Percentiles rank a stretch among this genome's conserved stretches.
Conservation (phyloP, 2,797 vertebrate genomes). For the Perodicticus potto region DNA sequence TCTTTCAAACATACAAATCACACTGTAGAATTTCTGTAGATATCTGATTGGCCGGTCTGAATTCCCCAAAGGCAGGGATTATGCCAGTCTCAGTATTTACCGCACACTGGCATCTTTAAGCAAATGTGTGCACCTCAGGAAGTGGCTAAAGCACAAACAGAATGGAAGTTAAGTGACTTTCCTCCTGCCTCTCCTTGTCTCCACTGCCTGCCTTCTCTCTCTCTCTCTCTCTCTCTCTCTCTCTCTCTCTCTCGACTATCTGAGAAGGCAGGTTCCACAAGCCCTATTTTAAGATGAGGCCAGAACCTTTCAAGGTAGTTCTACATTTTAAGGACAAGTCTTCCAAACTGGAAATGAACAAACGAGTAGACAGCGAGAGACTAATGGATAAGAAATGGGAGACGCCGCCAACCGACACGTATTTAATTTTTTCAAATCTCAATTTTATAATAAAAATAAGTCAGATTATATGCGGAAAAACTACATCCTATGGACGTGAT, state of each 20-base stretch:
- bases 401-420: background rate
- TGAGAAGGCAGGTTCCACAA: background rate
- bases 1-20: background rate
- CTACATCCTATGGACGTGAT: background rate
- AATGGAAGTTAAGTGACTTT: background rate
- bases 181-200: background rate
- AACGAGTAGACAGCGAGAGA: background rate
- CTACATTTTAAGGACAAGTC: background rate
- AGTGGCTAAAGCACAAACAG: background rate
- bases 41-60: background rate
- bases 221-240: background rate
- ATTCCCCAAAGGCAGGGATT: slow-evolving; percentile 14
- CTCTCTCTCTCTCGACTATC: background rate
- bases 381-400: background rate
- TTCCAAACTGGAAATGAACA: background rate
- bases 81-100: background rate
- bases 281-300: background rate
- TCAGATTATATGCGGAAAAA: background rate
- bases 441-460: background rate
- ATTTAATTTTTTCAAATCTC: background rate
- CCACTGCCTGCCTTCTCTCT: background rate
- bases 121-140: background rate
- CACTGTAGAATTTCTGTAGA: background rate
- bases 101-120: background rate
- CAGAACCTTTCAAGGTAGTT: background rate